Evolutionary conservation across 2,888 invertebrate genomes (phyloP).

Genomic region (Lydus trimaculatus): DNA sequence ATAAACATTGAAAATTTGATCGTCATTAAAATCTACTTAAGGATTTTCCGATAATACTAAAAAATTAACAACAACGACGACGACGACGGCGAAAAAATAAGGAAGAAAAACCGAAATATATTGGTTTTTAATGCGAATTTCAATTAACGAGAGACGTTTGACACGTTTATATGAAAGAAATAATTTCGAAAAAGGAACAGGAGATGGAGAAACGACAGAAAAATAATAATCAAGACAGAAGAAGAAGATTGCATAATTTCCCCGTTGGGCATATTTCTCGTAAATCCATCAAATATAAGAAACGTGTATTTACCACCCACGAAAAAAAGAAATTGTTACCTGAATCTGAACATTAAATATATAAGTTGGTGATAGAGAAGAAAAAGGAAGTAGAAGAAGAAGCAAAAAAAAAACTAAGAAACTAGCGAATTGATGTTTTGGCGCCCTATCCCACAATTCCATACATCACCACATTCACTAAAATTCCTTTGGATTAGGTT

Average conservation of each 20-base stretch:
- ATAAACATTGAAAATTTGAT: not conserved
- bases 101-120: not conserved
- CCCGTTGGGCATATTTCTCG: not conserved
- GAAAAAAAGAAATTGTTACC: not conserved
- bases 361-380: not conserved
- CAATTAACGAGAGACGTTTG: not conserved
- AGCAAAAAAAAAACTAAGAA: not conserved
- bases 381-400: too few species aligned
- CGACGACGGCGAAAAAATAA: too few species aligned
- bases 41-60: not conserved
- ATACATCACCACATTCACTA: not conserved
- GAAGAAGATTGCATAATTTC: not conserved
- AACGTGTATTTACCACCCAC: conserved; percentile 1
- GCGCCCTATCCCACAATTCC: not conserved
- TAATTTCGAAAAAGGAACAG: not conserved
- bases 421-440: not conserved
- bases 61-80: not conserved
- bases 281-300: not conserved
- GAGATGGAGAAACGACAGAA: not conserved
- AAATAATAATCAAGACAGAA: not conserved
- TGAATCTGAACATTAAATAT: not conserved
- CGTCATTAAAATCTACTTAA: not conserved
- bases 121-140: not conserved
- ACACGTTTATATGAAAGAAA: not conserved
- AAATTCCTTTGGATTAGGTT: not conserved